Conservation (phyloP, 2,888 invertebrate species). For the Cremastinae sp. region DNA sequence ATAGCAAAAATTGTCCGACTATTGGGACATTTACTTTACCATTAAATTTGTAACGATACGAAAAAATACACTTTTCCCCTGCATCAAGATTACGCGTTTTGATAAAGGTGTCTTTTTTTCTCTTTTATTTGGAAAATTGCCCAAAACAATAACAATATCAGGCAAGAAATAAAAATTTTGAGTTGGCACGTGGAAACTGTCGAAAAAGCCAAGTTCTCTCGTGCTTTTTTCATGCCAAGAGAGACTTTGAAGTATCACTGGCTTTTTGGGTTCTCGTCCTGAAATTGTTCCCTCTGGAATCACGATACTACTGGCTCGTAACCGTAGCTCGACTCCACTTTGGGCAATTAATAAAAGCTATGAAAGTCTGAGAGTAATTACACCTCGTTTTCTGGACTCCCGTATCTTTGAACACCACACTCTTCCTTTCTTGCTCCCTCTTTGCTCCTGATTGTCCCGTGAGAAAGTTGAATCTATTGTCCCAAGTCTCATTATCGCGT, state of each 20-base stretch:
- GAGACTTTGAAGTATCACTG: neutral
- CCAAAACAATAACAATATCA: too few species aligned
- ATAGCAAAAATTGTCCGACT: too few species aligned
- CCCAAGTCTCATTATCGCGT: neutral
- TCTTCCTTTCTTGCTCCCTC: neutral
- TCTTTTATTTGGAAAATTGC: too few species aligned
- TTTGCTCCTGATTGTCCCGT: neutral
- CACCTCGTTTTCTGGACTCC: conserved; percentile 21
- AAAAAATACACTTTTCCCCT: too few species aligned
- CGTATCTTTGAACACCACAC: conserved; percentile 16
- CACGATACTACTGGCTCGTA: neutral
- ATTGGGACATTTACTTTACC: too few species aligned
- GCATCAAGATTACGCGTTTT: too few species aligned
- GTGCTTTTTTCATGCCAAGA: neutral
- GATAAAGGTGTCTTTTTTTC: too few species aligned
- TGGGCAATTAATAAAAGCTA: conserved; percentile 40
- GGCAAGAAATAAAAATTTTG: too few species aligned
- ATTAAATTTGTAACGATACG: too few species aligned
- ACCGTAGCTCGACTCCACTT: conserved; percentile 25
- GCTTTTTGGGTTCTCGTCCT: neutral
- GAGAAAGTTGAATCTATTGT: conserved; percentile 4
- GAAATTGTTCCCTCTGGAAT: conserved; percentile 25
- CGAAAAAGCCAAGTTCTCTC: neutral
- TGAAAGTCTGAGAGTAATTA: conserved; percentile 34
- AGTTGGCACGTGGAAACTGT: too few species aligned